These are phyloP conservation scores for Andinoacara biseriatus DNA, from an alignment of 2,113 vertebrate species.

Conservation along the genomic window DNA sequence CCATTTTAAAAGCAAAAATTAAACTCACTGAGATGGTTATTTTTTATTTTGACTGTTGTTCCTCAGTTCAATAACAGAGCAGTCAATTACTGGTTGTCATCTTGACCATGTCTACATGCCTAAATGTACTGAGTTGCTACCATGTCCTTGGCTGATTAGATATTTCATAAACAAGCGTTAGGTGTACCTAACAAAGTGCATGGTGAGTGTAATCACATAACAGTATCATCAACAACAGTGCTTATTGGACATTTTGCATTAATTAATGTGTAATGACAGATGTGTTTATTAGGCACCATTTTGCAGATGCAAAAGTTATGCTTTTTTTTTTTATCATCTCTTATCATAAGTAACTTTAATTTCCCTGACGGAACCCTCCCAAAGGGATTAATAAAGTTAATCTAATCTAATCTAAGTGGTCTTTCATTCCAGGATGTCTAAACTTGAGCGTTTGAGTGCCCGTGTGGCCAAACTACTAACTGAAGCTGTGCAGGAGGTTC, in stretches of 20 bases:
- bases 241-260: neutral
- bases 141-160: too few relatives aligned
- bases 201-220: neutral
- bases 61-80: neutral
- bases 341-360: too few relatives aligned
- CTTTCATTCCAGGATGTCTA: constrained; percentile 68
- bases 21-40: too few relatives aligned
- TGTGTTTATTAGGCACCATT: neutral
- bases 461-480: constrained; percentile 73
- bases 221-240: neutral
- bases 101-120: too few relatives aligned
- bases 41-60: too few relatives aligned
- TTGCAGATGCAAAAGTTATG: neutral
- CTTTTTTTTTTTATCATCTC: neutral
- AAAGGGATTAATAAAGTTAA: too few relatives aligned
- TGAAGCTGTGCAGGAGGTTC: constrained; percentile 73
- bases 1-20: too few relatives aligned
- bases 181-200: neutral
- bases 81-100: neutral
- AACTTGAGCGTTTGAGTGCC: constrained; percentile 74
- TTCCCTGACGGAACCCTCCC: too few relatives aligned
- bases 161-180: neutral
- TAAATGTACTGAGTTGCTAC: too few relatives aligned
- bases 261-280: neutral
- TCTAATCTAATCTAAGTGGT: too few relatives aligned